A percentile compares a stretch with the other conserved stretches of the same genome.
phyloP scores from a whole-genome alignment of 1,140 invertebrate genomes.

The Pristionchus pacificus region DNA sequence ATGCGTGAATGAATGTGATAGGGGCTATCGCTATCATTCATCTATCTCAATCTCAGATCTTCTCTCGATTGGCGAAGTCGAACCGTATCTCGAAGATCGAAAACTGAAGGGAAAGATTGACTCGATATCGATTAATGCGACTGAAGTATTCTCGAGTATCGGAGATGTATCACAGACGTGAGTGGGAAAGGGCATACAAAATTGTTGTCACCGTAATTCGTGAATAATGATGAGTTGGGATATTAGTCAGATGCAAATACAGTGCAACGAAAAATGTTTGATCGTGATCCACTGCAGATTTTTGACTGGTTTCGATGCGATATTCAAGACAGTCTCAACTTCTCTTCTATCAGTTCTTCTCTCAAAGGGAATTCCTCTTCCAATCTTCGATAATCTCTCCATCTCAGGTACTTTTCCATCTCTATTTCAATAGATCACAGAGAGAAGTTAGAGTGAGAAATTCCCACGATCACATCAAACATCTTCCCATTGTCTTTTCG shows the following conservation, averaged over 20 bases:
- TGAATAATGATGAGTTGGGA: neutral
- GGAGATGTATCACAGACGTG: slow-evolving; percentile 13
- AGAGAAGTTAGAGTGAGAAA: too few relatives aligned
- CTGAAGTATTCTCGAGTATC: slow-evolving; percentile 21
- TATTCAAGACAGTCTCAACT: slow-evolving; percentile 11
- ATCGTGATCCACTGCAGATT: slow-evolving; percentile 10
- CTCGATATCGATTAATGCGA: neutral
- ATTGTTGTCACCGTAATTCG: neutral
- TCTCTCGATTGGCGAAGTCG: neutral
- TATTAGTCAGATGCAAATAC: neutral
- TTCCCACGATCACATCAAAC: too few relatives aligned
- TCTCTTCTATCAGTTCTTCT: slow-evolving; percentile 4
- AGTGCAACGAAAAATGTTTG: neutral
- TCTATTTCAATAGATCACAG: too few relatives aligned
- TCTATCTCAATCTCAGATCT: slow-evolving; percentile 2
- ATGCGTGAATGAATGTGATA: neutral
- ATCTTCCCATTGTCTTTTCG: too few relatives aligned
- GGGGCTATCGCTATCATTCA: neutral
- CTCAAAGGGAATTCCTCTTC: slow-evolving; percentile 17
- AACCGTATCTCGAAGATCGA: slow-evolving; percentile 9
- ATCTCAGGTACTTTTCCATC: too few relatives aligned
- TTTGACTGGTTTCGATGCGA: slow-evolving; percentile 10
- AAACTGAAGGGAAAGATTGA: neutral
- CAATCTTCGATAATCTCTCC: slow-evolving; percentile 25
- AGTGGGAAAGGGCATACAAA: neutral